These are phyloP conservation scores for Dicranocentrus wangi DNA, from an alignment of 2,888 invertebrate genomes.

Conservation along the genomic window DNA sequence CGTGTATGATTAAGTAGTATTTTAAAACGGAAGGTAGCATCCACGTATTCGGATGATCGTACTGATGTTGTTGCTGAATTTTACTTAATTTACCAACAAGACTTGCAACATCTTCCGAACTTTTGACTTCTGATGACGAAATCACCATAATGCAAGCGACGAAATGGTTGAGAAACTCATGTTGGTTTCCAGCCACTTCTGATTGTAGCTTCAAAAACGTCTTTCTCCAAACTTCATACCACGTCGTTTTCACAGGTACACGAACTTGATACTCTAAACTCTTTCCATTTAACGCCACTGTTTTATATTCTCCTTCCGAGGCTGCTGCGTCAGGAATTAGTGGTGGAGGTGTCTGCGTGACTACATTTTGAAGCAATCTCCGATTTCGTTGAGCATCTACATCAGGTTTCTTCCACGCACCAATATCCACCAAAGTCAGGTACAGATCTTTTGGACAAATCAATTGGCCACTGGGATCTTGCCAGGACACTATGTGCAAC, in stretches of 20 bases:
- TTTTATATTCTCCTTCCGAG: constrained; percentile 30
- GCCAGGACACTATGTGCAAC: constrained; percentile 75
- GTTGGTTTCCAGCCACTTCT: constrained; percentile 86
- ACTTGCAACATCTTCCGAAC: constrained; percentile 79
- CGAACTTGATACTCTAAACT: constrained; percentile 78
- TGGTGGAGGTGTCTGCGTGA: constrained; percentile 60
- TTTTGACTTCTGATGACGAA: constrained; percentile 66
- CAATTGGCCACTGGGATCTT: constrained; percentile 75
- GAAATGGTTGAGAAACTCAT: constrained; percentile 95
- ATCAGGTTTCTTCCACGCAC: constrained; percentile 73
- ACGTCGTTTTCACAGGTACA: constrained; percentile 86
- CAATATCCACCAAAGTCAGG: constrained; percentile 67
- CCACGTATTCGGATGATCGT: constrained; percentile 82
- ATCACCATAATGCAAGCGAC: constrained; percentile 84
- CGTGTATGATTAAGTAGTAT: constrained; percentile 92
- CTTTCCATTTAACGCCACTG: constrained; percentile 27
- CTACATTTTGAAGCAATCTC: constrained; percentile 59
- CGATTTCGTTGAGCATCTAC: constrained; percentile 64
- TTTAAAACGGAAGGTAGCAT: constrained; percentile 83
- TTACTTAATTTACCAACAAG: constrained; percentile 75
- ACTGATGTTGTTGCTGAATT: constrained; percentile 86
- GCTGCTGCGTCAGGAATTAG: constrained; percentile 13
- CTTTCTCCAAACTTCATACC: constrained; percentile 97
- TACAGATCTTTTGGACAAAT: constrained; percentile 62
- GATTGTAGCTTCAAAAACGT: constrained; percentile 85